Evolutionary conservation across 2,888 invertebrate species (phyloP).

Genomic region (Nomada hirtipes): DNA sequence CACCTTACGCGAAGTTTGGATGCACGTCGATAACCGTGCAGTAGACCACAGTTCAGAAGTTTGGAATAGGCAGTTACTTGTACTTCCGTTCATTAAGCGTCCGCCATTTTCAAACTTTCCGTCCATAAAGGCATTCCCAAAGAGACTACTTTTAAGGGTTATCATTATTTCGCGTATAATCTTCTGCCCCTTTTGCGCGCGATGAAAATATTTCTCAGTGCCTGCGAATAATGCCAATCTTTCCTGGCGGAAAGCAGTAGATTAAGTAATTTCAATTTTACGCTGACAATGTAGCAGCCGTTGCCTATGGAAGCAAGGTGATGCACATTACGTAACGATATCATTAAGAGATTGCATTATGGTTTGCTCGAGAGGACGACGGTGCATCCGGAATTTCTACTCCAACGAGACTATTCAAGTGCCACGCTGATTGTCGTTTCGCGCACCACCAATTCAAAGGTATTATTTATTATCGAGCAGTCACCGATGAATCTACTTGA

Average conservation of each 20-base stretch:
- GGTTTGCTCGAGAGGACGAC: conserved; percentile 10
- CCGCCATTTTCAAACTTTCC: conserved; percentile 38
- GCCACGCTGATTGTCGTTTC: conserved; percentile 27
- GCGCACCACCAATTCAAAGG: conserved; percentile 24
- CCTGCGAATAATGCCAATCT: too few relatives aligned
- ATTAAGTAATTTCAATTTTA: conserved; percentile 3
- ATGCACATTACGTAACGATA: conserved; percentile 20
- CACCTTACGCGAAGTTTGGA: background rate
- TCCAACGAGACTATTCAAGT: background rate
- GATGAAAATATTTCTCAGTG: too few relatives aligned
- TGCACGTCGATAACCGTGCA: background rate
- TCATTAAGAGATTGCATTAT: conserved; percentile 28
- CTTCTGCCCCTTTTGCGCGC: background rate
- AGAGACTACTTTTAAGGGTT: conserved; percentile 13
- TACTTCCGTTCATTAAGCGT: conserved; percentile 47
- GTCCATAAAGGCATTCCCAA: conserved; percentile 21
- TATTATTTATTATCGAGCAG: conserved; percentile 43
- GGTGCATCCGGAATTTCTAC: background rate
- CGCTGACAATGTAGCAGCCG: background rate
- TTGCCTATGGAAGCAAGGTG: background rate
- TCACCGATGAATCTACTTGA: background rate
- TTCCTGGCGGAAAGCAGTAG: background rate
- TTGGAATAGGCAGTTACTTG: conserved; percentile 53
- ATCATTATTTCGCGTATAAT: conserved; percentile 20
- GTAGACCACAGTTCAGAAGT: conserved; percentile 35